These are phyloP conservation scores for Oscheius sp. DNA, from an alignment of 1,140 invertebrate species.

Conservation along the genomic window DNA sequence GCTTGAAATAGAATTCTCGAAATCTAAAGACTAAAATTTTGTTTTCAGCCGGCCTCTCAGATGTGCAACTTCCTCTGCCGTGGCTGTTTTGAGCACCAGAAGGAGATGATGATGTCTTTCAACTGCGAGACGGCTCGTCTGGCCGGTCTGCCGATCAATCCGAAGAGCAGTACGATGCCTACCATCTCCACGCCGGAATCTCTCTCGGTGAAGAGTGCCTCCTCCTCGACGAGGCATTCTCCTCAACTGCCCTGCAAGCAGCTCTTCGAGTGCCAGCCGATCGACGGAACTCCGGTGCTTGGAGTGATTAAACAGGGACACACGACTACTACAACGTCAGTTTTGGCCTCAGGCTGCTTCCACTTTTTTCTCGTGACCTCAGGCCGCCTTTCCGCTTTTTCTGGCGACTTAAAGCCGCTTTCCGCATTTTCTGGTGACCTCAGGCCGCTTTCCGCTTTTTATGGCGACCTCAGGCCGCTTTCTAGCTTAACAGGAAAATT, in stretches of 20 bases:
- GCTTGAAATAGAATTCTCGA: neutral
- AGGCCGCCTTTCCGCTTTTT: too few relatives aligned
- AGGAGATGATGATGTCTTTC: slow-evolving; percentile 43
- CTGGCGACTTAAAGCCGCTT: too few relatives aligned
- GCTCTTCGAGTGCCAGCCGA: neutral
- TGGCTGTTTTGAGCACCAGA: slow-evolving; percentile 47
- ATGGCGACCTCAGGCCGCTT: too few relatives aligned
- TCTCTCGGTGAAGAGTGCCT: slow-evolving; percentile 1
- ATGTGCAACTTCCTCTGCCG: slow-evolving; percentile 49
- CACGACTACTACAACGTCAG: neutral
- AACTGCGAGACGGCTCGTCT: slow-evolving; percentile 24
- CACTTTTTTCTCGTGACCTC: neutral
- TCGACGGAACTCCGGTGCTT: neutral
- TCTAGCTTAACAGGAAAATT: neutral
- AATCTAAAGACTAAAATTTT: neutral
- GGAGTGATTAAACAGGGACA: neutral
- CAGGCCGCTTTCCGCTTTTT: too few relatives aligned
- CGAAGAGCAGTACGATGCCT: slow-evolving; percentile 23
- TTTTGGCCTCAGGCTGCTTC: neutral
- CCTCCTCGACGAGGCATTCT: neutral
- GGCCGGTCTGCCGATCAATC: neutral
- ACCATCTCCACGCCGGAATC: slow-evolving; percentile 15
- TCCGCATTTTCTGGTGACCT: too few relatives aligned
- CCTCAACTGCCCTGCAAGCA: neutral
- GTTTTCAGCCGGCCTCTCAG: slow-evolving; percentile 44